phyloP scores from a whole-genome alignment of 2,888 invertebrate genomes.

The Pecten maximus region DNA sequence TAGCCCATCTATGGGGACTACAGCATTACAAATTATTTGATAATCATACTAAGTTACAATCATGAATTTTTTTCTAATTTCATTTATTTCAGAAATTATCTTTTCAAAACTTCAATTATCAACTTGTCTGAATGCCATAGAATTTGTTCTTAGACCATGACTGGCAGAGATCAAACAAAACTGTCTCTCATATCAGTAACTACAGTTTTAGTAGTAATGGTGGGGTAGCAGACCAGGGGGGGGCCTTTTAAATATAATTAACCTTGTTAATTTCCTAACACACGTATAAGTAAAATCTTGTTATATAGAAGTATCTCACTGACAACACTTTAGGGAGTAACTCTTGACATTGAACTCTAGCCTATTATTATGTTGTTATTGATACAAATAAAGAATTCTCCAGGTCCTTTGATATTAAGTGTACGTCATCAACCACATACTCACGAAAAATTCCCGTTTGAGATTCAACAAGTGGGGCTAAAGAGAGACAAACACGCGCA shows the following conservation, averaged over 20 bases:
- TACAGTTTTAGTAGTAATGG: not conserved
- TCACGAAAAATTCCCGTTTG: not conserved
- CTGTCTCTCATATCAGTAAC: not conserved
- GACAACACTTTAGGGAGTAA: not conserved
- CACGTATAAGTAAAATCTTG: not conserved
- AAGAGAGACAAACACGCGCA: not conserved
- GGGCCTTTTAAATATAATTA: not conserved
- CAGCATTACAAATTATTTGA: not conserved
- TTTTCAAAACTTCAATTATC: not conserved
- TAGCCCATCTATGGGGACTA: too few relatives aligned
- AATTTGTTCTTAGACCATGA: not conserved
- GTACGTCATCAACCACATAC: not conserved
- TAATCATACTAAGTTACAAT: not conserved
- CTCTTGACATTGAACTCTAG: not conserved
- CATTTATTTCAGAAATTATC: not conserved
- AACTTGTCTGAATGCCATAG: not conserved
- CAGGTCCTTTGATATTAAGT: not conserved
- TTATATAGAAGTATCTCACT: not conserved
- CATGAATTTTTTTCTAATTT: not conserved
- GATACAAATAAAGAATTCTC: not conserved
- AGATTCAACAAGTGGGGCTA: not conserved
- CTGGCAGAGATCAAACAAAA: not conserved
- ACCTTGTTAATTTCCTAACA: slow-evolving; percentile 16
- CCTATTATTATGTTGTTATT: not conserved
- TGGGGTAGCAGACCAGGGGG: not conserved